Percentiles rank a stretch among this genome's conserved stretches.
phyloP scores from a whole-genome alignment of 2,113 vertebrate genomes.

The Urocynchramus pylzowi region DNA sequence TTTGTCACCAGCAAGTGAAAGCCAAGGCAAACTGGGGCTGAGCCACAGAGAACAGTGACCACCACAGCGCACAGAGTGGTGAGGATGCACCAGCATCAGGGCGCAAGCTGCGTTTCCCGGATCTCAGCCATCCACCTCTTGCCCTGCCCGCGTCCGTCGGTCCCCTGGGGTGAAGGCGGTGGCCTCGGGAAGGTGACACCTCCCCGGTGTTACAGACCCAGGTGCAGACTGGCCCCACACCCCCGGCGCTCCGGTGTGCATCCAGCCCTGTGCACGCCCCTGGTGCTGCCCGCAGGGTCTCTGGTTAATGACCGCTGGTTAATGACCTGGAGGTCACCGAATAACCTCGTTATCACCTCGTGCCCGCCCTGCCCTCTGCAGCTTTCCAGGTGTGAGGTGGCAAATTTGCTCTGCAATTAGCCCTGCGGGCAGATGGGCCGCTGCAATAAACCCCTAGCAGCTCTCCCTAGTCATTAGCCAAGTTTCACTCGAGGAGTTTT shows the following conservation, averaged over 20 bases:
- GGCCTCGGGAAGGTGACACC: not conserved
- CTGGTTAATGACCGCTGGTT: not conserved
- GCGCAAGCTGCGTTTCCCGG: not conserved
- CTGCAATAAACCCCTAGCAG: not conserved
- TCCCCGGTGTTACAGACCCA: not conserved
- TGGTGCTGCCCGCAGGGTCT: not conserved
- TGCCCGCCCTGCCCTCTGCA: not conserved
- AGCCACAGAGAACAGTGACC: not conserved
- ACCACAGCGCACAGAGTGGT: not conserved
- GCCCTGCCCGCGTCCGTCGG: fast-evolving
- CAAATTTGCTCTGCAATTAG: not conserved
- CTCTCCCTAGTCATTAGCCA: not conserved
- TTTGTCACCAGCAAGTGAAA: not conserved
- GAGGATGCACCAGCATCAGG: not conserved
- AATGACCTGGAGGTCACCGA: no score
- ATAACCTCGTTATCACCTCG: not conserved
- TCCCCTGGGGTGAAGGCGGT: fast-evolving
- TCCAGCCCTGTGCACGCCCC: not conserved
- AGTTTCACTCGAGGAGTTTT: not conserved
- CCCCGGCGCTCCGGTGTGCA: fast-evolving
- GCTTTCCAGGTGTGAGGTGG: not conserved
- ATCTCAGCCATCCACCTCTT: fast-evolving
- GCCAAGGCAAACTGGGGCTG: not conserved
- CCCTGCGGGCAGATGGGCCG: not conserved
- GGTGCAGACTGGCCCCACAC: not conserved